phyloP scores from a whole-genome alignment of 1,140 invertebrate species.

The Potamilus streckersoni region DNA sequence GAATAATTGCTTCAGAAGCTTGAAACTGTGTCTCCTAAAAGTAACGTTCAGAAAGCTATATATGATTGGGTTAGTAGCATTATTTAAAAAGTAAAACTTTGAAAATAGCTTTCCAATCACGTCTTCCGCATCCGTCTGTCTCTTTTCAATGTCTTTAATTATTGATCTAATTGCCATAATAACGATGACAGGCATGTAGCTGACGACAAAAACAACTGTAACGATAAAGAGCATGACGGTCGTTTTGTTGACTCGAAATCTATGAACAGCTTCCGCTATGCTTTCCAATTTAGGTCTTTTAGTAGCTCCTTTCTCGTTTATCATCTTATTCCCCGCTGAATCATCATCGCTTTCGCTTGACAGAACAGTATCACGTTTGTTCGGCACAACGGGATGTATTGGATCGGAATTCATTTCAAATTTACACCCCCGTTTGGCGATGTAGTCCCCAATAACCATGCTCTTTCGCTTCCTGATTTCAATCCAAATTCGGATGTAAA shows the following conservation, averaged over 20 bases:
- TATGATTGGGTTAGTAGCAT: conserved; percentile 62
- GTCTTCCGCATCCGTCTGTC: conserved; percentile 28
- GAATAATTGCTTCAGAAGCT: conserved; percentile 14
- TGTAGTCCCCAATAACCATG: conserved; percentile 42
- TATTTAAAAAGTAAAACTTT: conserved; percentile 60
- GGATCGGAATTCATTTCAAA: neutral
- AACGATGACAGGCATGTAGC: conserved; percentile 47
- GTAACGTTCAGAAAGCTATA: conserved; percentile 62
- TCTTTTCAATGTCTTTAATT: conserved; percentile 37
- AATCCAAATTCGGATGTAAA: conserved; percentile 51
- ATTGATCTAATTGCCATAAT: conserved; percentile 46
- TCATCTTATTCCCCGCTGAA: conserved; percentile 5
- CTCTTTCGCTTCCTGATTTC: conserved; percentile 41
- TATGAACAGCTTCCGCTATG: conserved; percentile 29
- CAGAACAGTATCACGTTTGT: neutral
- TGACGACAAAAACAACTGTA: conserved; percentile 51
- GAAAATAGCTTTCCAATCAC: conserved; percentile 54
- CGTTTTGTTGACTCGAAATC: conserved; percentile 43
- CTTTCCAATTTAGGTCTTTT: conserved; percentile 27
- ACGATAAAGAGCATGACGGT: conserved; percentile 53
- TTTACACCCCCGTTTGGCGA: conserved; percentile 2
- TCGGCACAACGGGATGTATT: conserved; percentile 12
- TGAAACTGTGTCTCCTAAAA: conserved; percentile 48
- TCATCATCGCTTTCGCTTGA: conserved; percentile 43
- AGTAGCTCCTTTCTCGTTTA: neutral